phyloP scores from a whole-genome alignment of 1,140 invertebrate species.

The Tribolium castaneum region DNA sequence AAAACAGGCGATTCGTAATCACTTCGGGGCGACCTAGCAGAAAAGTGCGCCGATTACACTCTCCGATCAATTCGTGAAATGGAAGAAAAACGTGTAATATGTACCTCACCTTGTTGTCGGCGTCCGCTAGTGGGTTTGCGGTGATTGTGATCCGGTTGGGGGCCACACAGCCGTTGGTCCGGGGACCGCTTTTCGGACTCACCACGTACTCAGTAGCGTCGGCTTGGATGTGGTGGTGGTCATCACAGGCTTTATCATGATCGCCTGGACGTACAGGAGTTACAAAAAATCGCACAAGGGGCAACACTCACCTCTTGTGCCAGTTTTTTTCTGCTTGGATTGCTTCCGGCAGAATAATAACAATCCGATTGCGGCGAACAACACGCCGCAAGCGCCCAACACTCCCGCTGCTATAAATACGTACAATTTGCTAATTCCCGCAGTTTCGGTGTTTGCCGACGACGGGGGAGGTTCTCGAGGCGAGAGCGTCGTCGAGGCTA shows the following conservation, averaged over 20 bases:
- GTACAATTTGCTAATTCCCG: constrained; percentile 66
- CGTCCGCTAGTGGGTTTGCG: constrained; percentile 75
- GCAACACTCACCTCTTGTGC: constrained; percentile 29
- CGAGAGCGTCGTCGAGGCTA: constrained; percentile 52
- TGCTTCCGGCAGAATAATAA: constrained; percentile 67
- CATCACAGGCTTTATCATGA: constrained; percentile 61
- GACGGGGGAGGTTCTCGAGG: constrained; percentile 49
- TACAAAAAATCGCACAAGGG: no score
- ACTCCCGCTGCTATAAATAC: constrained; percentile 70
- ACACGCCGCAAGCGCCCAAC: constrained; percentile 63
- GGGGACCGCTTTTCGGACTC: constrained; percentile 60
- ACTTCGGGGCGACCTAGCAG: background rate
- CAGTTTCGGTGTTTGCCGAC: background rate
- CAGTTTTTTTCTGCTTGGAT: constrained; percentile 58
- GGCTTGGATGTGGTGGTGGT: constrained; percentile 66
- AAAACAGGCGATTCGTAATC: constrained; percentile 7
- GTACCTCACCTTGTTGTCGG: constrained; percentile 70
- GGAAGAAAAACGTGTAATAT: constrained; percentile 50
- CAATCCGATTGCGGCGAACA: constrained; percentile 64
- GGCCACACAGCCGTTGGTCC: constrained; percentile 71
- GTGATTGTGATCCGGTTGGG: constrained; percentile 76
- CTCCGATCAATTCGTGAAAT: background rate
- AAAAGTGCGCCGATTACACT: background rate
- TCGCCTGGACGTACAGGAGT: constrained; percentile 38
- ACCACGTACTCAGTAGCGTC: constrained; percentile 64